phyloP scores from a whole-genome alignment of 2,888 invertebrate genomes.

The Scrobipalpa atriplicella region DNA sequence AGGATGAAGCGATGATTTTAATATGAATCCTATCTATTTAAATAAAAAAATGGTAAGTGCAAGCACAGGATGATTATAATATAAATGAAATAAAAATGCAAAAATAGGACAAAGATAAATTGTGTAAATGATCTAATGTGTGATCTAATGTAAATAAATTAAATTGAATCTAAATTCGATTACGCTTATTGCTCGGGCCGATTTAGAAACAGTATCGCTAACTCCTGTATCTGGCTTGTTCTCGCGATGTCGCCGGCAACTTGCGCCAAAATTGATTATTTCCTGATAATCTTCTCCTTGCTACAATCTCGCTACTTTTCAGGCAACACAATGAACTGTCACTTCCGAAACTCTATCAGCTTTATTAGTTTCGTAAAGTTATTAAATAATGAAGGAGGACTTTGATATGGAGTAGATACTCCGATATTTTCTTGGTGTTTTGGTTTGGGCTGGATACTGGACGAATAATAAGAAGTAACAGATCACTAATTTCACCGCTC shows the following conservation, averaged over 20 bases:
- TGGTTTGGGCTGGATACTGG: no score
- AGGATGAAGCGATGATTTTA: no score
- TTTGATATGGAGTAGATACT: background rate
- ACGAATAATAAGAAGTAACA: no score
- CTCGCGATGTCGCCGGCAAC: conserved; percentile 49
- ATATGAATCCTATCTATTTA: no score
- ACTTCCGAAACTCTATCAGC: conserved; percentile 19
- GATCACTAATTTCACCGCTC: no score
- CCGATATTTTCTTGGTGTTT: no score
- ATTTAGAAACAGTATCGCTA: conserved; percentile 45
- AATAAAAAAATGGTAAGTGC: no score
- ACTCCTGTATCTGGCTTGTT: conserved; percentile 55
- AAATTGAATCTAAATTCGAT: conserved; percentile 29
- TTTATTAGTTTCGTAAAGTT: conserved; percentile 22
- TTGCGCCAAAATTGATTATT: conserved; percentile 59
- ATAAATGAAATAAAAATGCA: no score
- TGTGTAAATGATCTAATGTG: no score
- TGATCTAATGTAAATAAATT: background rate
- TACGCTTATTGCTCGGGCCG: conserved; percentile 37
- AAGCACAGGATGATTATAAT: no score
- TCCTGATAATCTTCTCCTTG: conserved; percentile 41
- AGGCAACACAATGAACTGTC: conserved; percentile 25
- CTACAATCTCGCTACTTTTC: conserved; percentile 14
- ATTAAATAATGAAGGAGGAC: background rate
- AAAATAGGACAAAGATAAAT: no score